A percentile compares a stretch with the other conserved stretches of the same genome.
phyloP scores from a whole-genome alignment of 1,140 invertebrate species.

The Neodiprion lecontei region DNA sequence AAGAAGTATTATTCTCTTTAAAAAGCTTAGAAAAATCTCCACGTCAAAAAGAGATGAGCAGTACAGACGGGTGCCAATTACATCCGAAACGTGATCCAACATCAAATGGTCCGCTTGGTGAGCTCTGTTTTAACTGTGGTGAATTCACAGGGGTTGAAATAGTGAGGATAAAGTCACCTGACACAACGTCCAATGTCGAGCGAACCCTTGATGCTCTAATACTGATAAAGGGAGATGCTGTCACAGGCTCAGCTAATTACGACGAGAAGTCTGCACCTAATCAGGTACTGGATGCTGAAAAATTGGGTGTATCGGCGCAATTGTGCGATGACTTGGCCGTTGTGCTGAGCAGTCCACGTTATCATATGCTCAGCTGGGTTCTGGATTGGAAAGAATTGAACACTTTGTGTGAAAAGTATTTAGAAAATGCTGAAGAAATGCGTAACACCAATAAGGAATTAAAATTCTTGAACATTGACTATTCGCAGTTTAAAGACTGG shows the following conservation, averaged over 20 bases:
- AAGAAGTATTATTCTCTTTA: no score
- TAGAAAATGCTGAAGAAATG: slow-evolving; percentile 66
- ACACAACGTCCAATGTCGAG: slow-evolving; percentile 38
- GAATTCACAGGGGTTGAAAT: slow-evolving; percentile 39
- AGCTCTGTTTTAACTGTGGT: slow-evolving; percentile 49
- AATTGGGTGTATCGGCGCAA: slow-evolving; percentile 65
- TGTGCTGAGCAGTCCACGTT: slow-evolving; percentile 67
- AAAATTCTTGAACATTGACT: slow-evolving; percentile 72
- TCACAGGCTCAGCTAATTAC: slow-evolving; percentile 57
- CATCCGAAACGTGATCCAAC: slow-evolving; percentile 34
- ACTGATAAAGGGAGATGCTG: slow-evolving; percentile 53
- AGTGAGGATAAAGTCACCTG: slow-evolving; percentile 7
- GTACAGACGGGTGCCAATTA: slow-evolving; percentile 39
- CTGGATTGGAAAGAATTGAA: slow-evolving; percentile 67
- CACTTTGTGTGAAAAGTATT: slow-evolving; percentile 66
- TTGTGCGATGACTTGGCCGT: slow-evolving; percentile 69
- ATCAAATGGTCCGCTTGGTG: slow-evolving; percentile 30
- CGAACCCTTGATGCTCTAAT: slow-evolving; percentile 56
- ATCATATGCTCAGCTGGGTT: slow-evolving; percentile 69
- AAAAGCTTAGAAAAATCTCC: neutral
- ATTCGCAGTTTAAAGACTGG: slow-evolving; percentile 68
- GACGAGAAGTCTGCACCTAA: slow-evolving; percentile 60
- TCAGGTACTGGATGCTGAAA: slow-evolving; percentile 60
- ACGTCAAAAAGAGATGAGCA: neutral
- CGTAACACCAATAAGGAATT: slow-evolving; percentile 67